phyloP scores from a whole-genome alignment of 2,113 vertebrate species.

The Empidonax traillii region DNA sequence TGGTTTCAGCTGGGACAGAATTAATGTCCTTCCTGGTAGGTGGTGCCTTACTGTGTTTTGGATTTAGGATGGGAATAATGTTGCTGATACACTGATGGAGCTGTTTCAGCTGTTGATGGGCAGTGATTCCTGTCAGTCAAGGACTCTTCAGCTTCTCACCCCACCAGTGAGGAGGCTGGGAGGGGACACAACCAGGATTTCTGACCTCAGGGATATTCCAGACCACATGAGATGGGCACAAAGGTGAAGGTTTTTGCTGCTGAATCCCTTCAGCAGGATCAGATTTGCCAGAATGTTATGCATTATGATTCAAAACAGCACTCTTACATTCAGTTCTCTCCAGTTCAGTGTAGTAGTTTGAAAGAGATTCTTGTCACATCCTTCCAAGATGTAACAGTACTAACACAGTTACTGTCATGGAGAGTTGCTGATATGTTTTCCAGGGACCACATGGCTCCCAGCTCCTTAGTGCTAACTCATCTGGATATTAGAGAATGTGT shows the following conservation, averaged over 20 bases:
- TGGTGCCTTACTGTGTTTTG: background rate
- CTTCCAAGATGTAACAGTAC: background rate
- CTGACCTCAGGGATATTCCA: too few species aligned
- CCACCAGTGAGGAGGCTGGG: background rate
- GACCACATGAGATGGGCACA: background rate
- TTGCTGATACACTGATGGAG: background rate
- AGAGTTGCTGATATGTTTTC: background rate
- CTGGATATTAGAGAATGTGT: rapidly evolving
- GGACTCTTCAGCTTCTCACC: background rate
- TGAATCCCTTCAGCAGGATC: background rate
- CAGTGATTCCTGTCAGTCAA: background rate
- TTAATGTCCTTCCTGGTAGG: background rate
- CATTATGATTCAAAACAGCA: background rate
- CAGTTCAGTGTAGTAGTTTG: background rate
- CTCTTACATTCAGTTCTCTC: background rate
- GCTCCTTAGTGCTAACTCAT: background rate
- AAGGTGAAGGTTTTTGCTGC: background rate
- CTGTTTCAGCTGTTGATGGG: background rate
- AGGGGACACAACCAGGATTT: background rate
- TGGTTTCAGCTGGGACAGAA: background rate
- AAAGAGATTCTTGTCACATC: background rate
- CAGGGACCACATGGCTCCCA: background rate
- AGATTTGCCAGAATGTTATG: background rate
- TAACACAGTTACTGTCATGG: background rate
- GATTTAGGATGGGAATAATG: background rate